Evolutionary conservation across 2,888 invertebrate species (phyloP).

Genomic region (Adelognathus sp.): DNA sequence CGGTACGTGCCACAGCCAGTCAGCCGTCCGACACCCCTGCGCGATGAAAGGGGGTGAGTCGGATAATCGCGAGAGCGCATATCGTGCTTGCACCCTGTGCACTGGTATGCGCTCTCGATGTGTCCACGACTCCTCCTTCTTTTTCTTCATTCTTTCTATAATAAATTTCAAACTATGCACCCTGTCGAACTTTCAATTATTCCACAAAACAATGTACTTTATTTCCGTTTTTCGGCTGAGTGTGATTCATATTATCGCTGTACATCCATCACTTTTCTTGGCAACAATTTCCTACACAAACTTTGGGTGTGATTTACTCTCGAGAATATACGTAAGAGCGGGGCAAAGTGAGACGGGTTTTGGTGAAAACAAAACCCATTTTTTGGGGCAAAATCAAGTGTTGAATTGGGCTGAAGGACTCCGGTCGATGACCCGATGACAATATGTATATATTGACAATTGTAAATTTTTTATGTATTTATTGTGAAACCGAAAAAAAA

Average conservation of each 20-base stretch:
- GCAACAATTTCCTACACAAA: neutral
- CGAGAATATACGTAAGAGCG: conserved; percentile 22
- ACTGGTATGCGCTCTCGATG: neutral
- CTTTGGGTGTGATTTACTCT: conserved; percentile 31
- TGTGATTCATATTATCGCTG: neutral
- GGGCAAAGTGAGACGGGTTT: no score
- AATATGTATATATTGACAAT: no score
- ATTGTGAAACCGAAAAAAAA: no score
- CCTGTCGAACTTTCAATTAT: neutral
- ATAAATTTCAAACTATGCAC: no score
- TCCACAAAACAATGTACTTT: neutral
- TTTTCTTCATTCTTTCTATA: neutral
- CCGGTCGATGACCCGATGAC: no score
- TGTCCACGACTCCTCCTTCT: neutral
- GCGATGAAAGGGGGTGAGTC: conserved; percentile 74
- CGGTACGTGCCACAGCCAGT: conserved; percentile 73
- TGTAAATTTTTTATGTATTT: no score
- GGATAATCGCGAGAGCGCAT: conserved; percentile 67
- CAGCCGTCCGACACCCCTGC: conserved; percentile 59
- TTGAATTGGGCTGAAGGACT: no score
- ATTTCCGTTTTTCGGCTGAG: neutral
- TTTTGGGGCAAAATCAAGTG: no score
- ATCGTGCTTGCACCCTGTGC: conserved; percentile 16
- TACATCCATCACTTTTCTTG: conserved; percentile 21
- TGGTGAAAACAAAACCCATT: no score